These are phyloP conservation scores for Diplodus sargus DNA, from an alignment of 2,797 vertebrate genomes.

Conservation along the genomic window DNA sequence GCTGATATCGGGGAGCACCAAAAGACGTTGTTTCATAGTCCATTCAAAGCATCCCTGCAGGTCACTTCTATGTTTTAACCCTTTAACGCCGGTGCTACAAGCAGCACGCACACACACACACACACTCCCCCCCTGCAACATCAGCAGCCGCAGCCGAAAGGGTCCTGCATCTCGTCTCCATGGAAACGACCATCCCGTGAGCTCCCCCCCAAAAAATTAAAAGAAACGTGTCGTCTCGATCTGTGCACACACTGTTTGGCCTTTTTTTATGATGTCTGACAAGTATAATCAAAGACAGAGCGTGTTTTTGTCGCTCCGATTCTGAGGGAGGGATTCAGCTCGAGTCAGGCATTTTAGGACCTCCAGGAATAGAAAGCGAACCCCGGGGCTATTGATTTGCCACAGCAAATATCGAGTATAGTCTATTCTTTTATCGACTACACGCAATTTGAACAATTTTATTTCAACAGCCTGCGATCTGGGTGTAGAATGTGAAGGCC, in stretches of 20 bases:
- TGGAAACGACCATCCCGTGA: conserved; percentile 77
- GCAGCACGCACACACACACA: conserved; percentile 28
- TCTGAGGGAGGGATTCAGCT: neutral
- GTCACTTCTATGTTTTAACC: conserved; percentile 3
- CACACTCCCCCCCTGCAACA: neutral
- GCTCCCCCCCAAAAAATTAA: conserved; percentile 14
- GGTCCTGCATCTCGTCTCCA: conserved; percentile 80
- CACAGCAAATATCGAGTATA: too few species aligned
- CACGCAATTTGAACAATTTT: neutral
- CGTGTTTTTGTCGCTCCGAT: neutral
- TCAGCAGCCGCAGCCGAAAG: conserved; percentile 57
- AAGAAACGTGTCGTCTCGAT: conserved; percentile 14
- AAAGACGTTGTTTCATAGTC: too few species aligned
- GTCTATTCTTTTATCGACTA: neutral
- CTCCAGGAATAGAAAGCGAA: neutral
- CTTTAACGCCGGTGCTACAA: neutral
- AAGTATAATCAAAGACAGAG: neutral
- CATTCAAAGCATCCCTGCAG: conserved; percentile 25
- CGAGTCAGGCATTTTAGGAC: neutral
- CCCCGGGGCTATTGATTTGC: neutral
- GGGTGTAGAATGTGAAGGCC: neutral
- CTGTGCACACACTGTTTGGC: neutral
- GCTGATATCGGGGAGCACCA: too few species aligned
- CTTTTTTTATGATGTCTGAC: neutral
- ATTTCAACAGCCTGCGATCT: neutral